Evolutionary conservation across 2,113 vertebrate genomes (phyloP).

Genomic region (Seriola dumerili): DNA sequence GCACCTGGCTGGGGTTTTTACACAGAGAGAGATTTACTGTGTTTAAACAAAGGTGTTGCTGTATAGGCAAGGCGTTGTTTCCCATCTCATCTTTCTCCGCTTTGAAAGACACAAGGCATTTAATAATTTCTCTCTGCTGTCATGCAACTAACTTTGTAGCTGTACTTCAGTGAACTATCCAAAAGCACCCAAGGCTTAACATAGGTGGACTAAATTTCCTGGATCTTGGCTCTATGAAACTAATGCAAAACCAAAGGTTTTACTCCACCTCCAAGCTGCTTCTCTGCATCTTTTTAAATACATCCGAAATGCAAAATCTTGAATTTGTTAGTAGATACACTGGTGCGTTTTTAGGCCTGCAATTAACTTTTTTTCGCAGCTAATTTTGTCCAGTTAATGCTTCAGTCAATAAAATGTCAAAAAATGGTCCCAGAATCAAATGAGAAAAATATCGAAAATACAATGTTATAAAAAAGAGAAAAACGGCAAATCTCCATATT

Average conservation of each 20-base stretch:
- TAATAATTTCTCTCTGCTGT: not conserved
- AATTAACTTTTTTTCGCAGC: not conserved
- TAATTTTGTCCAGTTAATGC: not conserved
- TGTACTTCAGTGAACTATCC: not conserved
- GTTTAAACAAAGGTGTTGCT: slow-evolving; percentile 46
- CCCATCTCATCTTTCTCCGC: not conserved
- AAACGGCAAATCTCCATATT: too few species aligned
- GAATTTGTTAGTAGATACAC: not conserved
- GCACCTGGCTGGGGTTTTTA: slow-evolving; percentile 29
- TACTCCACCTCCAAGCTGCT: not conserved
- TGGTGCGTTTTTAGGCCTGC: not conserved
- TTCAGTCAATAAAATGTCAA: not conserved
- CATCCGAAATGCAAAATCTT: not conserved
- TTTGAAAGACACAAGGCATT: not conserved
- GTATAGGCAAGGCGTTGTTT: slow-evolving; percentile 32
- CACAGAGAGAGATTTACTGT: slow-evolving; percentile 37
- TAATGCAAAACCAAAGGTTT: not conserved
- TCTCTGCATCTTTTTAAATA: not conserved
- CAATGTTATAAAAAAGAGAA: not conserved
- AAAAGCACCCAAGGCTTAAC: not conserved
- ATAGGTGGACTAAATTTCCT: not conserved
- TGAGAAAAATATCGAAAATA: too few species aligned
- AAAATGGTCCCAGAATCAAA: not conserved
- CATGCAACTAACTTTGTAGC: slow-evolving; percentile 16
- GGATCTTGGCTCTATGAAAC: not conserved